A percentile compares a stretch with the other conserved stretches of the same genome.
Evolutionary conservation across 2,888 invertebrate species (phyloP).

Genomic region (Vanessa cardui): DNA sequence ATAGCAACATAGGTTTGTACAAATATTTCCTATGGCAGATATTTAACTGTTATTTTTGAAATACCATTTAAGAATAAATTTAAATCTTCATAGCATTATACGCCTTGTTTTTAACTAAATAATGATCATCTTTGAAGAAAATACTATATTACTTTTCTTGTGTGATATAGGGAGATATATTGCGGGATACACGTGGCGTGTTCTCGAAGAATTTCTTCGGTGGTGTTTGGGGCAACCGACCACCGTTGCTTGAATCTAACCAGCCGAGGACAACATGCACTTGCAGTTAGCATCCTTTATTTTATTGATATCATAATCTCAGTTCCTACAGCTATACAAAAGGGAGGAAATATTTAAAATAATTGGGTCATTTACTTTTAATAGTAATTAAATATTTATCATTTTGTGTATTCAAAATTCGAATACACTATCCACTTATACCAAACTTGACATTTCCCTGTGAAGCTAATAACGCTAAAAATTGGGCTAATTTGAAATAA

Average conservation of each 20-base stretch:
- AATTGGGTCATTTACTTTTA: too few relatives aligned
- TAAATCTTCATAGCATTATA: background rate
- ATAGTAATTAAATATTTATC: too few relatives aligned
- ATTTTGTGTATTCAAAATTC: too few relatives aligned
- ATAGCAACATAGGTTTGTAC: too few relatives aligned
- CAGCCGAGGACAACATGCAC: conserved; percentile 81
- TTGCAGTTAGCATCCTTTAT: conserved; percentile 82
- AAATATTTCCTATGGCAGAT: too few relatives aligned
- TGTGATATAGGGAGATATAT: conserved; percentile 53
- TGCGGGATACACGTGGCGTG: conserved; percentile 57
- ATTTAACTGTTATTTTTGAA: too few relatives aligned
- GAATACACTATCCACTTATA: too few relatives aligned
- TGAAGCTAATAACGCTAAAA: too few relatives aligned
- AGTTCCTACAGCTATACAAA: background rate
- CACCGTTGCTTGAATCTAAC: conserved; percentile 81
- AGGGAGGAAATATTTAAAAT: background rate
- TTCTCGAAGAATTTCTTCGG: conserved; percentile 82
- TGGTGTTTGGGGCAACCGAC: conserved; percentile 85
- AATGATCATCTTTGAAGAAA: background rate
- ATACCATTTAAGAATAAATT: too few relatives aligned
- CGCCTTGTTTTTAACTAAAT: background rate
- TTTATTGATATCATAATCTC: background rate
- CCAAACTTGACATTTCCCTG: too few relatives aligned
- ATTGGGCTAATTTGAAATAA: too few relatives aligned
- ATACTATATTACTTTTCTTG: conserved; percentile 8